Conservation (phyloP, 2,888 invertebrate genomes). For the Sesia apiformis region DNA sequence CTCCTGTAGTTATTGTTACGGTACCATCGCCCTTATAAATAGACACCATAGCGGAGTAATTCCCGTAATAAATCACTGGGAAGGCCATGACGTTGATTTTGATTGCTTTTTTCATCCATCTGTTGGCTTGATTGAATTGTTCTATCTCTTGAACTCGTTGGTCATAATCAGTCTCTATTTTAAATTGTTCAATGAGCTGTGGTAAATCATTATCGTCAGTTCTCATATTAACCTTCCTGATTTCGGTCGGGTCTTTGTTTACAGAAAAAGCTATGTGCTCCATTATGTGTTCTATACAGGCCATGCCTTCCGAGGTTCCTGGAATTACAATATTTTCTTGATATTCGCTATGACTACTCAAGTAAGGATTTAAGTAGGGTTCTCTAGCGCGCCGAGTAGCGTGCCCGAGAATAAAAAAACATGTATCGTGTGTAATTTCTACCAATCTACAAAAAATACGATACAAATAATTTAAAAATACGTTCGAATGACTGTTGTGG, state of each 20-base stretch:
- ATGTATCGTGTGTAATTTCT: too few relatives aligned
- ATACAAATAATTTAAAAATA: too few relatives aligned
- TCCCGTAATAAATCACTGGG: slow-evolving; percentile 69
- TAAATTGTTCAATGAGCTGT: slow-evolving; percentile 69
- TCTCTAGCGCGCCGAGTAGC: too few relatives aligned
- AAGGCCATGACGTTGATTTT: slow-evolving; percentile 79
- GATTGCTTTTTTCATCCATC: slow-evolving; percentile 85
- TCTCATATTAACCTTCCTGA: slow-evolving; percentile 74
- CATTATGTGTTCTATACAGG: slow-evolving; percentile 78
- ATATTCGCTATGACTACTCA: too few relatives aligned
- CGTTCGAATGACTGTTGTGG: too few relatives aligned
- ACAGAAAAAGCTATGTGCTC: slow-evolving; percentile 77
- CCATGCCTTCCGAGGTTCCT: slow-evolving; percentile 75
- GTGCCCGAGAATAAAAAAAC: too few relatives aligned
- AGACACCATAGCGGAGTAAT: slow-evolving; percentile 75
- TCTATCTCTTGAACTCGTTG: slow-evolving; percentile 60
- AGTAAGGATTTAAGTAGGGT: too few relatives aligned
- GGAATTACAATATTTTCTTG: slow-evolving; percentile 9
- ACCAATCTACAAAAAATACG: too few relatives aligned
- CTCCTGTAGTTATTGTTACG: slow-evolving; percentile 80
- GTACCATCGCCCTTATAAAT: slow-evolving; percentile 81
- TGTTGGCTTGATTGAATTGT: slow-evolving; percentile 77
- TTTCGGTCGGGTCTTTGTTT: slow-evolving; percentile 74
- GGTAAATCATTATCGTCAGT: slow-evolving; percentile 53
- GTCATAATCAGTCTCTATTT: slow-evolving; percentile 70